Evolutionary conservation across 2,888 invertebrate genomes (phyloP).

Genomic region (Macropis europaea): DNA sequence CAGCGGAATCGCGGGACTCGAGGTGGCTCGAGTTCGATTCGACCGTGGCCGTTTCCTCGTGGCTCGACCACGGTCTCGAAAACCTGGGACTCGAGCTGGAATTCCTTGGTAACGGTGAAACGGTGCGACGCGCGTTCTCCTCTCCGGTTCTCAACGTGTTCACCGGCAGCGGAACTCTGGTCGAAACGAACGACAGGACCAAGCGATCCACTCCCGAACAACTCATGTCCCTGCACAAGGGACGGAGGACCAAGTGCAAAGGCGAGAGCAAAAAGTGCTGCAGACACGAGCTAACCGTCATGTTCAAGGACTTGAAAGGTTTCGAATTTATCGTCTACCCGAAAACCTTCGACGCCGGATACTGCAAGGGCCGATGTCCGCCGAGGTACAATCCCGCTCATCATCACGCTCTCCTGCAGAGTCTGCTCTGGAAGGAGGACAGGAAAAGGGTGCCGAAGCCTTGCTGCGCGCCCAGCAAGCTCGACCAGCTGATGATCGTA

Average conservation of each 20-base stretch:
- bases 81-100: conserved; percentile 82
- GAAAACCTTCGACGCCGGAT: conserved; percentile 86
- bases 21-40: conserved; percentile 85
- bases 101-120: conserved; percentile 74
- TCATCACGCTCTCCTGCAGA: conserved; percentile 87
- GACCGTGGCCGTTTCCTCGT: conserved; percentile 80
- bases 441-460: conserved; percentile 82
- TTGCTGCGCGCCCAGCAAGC: conserved; percentile 86
- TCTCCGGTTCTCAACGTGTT: conserved; percentile 74
- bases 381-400: conserved; percentile 86
- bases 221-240: conserved; percentile 76
- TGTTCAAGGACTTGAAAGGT: conserved; percentile 84
- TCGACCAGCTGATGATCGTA: conserved; percentile 84
- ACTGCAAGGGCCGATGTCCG: conserved; percentile 86
- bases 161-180: conserved; percentile 46
- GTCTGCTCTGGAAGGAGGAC: conserved; percentile 84
- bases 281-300: conserved; percentile 84
- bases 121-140: conserved; percentile 76
- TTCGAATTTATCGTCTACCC: conserved; percentile 86
- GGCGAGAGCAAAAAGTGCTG: conserved; percentile 83
- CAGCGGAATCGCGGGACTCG: conserved; percentile 72
- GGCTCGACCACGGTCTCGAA: conserved; percentile 79
- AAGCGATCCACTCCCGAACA: conserved; percentile 66
- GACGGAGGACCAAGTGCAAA: conserved; percentile 81
- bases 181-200: conserved; percentile 26